Base-by-base conservation (phyloP, 2,797 vertebrate species). In the Epinephelus awoara region DNA sequence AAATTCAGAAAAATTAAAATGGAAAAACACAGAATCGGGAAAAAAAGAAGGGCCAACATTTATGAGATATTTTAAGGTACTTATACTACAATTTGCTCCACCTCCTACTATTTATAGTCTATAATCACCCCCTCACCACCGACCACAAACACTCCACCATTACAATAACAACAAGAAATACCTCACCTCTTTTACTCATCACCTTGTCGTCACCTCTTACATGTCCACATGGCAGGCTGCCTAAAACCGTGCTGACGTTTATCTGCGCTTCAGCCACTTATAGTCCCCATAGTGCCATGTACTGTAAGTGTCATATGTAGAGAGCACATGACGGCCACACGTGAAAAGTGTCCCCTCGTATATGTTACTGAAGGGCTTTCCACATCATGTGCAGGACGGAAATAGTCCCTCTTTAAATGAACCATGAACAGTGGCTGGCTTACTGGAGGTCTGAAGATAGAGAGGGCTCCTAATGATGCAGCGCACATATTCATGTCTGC, bases 321-420 rank as follows among this genome's bases (percentile, higher is more conserved):
- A 17, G 50, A 71, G 70, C 82, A 78, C 85, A 79, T 79, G 77
- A 73, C 66, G 70, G 61, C 38, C 72, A 74, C 80, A 91, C 74
- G 61, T 88, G 85, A 79, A 73, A 74, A 63, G 6, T 40, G 59
- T 40, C 74, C 64, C 42, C 68, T 77, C 66, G 44, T 77, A 79
- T 42, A 75, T 40, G 58, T 76, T 52, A 77, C 67, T 80, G 70
- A 83, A 70, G 75, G 74, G 72, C 75, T 77, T 91, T 91, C 82
- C 1, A 21, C 83, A 84, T 91, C 73, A 90, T 85, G 79, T 69
- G 72, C 71, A 57, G 52, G 82, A 87, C 91, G 84, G 46, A 91
- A 91, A 93, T 92, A 91, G 79, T 79, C 65, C 11, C 44, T 71
- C 62, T 85, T 68, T 88, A 90, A 92, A 91, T 93, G 79, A 91